These are phyloP conservation scores for Polyommatus icarus DNA, from an alignment of 2,888 invertebrate genomes.

Conservation along the genomic window DNA sequence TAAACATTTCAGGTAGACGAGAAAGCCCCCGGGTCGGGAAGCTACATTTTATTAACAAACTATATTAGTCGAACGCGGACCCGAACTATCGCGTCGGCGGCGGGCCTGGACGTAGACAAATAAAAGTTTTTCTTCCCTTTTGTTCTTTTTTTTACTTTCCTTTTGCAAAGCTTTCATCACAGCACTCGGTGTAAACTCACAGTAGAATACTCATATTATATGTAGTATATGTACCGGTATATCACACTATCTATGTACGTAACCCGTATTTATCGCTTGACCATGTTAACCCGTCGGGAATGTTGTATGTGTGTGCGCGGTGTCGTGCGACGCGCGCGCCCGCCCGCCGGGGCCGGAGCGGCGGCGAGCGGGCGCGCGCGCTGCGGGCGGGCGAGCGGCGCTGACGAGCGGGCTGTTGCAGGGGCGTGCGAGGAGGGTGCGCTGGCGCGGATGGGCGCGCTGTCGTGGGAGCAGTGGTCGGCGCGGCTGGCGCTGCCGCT, in stretches of 20 bases:
- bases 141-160: constrained; percentile 69
- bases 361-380: constrained; percentile 43
- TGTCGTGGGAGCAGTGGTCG: constrained; percentile 88
- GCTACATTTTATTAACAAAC: constrained; percentile 72
- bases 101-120: constrained; percentile 46
- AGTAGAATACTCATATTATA: constrained; percentile 59
- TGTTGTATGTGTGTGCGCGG: constrained; percentile 54
- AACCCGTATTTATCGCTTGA: constrained; percentile 68
- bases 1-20: constrained; percentile 79
- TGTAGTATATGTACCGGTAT: constrained; percentile 47
- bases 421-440: constrained; percentile 53
- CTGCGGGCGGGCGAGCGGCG: constrained; percentile 39
- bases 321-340: constrained; percentile 43
- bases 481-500: constrained; percentile 87
- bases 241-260: constrained; percentile 52
- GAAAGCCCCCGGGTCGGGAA: constrained; percentile 78
- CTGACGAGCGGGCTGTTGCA: constrained; percentile 59
- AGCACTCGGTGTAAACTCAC: constrained; percentile 79
- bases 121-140: constrained; percentile 70
- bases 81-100: constrained; percentile 22
- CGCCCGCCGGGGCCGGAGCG: constrained; percentile 39
- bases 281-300: constrained; percentile 68
- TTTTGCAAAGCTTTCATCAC: constrained; percentile 77
- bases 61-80: constrained; percentile 50
- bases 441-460: constrained; percentile 83